phyloP scores from a whole-genome alignment of 2,888 invertebrate species.

The Boloria selene region DNA sequence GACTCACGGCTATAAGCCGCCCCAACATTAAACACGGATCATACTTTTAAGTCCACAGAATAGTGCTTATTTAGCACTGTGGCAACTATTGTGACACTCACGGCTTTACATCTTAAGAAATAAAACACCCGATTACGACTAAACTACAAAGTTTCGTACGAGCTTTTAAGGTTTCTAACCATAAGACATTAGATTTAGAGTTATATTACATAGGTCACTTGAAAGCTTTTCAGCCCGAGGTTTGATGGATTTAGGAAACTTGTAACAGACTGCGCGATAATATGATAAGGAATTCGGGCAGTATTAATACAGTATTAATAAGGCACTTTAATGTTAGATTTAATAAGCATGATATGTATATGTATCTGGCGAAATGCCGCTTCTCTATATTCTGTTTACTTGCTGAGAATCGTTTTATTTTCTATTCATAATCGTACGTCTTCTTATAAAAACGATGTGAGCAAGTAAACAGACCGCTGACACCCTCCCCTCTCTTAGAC shows the following conservation, averaged over 20 bases:
- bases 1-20: constrained; percentile 85
- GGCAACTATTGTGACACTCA: constrained; percentile 7
- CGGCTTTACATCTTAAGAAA: not conserved
- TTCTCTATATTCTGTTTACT: constrained; percentile 53
- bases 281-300: constrained; percentile 51
- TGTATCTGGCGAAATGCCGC: constrained; percentile 53
- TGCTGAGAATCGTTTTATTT: constrained; percentile 46
- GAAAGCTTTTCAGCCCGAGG: constrained; percentile 39
- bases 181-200: constrained; percentile 36
- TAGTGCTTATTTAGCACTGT: not conserved
- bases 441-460: constrained; percentile 34
- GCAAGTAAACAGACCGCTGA: constrained; percentile 47
- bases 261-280: constrained; percentile 42
- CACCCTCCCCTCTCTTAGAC: constrained; percentile 1
- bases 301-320: constrained; percentile 63
- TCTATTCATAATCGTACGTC: constrained; percentile 39
- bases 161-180: constrained; percentile 41
- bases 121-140: constrained; percentile 29
- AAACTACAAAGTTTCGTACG: constrained; percentile 42
- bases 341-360: constrained; percentile 44
- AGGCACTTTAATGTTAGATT: constrained; percentile 37
- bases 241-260: constrained; percentile 35
- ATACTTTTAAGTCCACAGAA: not conserved
- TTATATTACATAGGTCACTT: constrained; percentile 29
- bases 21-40: constrained; percentile 50